A percentile compares a stretch with the other conserved stretches of the same genome.
These are phyloP conservation scores for Planococcus citri DNA, from an alignment of 1,140 invertebrate species.

Conservation along the genomic window DNA sequence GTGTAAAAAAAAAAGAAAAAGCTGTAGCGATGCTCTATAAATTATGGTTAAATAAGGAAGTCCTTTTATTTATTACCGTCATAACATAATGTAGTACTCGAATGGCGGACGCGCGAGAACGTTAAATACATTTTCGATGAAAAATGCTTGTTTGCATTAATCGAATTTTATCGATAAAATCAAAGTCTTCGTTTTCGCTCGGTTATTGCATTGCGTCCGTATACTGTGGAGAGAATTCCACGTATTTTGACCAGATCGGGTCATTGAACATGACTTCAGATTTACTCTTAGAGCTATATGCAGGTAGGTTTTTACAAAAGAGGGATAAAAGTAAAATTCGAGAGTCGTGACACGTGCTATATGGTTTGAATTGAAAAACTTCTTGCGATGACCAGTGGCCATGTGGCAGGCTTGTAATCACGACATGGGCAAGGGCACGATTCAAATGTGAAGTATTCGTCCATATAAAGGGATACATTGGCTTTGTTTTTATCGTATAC, in stretches of 20 bases:
- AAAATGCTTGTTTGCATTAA: not conserved
- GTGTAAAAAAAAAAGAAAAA: not conserved
- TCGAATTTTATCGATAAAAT: not conserved
- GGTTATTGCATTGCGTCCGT: too few species aligned
- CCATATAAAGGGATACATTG: too few species aligned
- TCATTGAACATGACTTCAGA: not conserved
- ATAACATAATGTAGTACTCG: not conserved
- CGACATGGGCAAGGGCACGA: not conserved
- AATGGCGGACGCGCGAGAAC: too few species aligned
- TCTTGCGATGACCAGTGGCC: not conserved
- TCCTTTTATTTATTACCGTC: not conserved
- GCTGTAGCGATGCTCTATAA: not conserved
- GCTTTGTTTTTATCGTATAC: too few species aligned
- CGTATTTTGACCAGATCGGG: not conserved
- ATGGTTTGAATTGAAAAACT: not conserved
- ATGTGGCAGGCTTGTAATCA: not conserved
- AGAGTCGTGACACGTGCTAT: not conserved
- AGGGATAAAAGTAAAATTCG: not conserved
- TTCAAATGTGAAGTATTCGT: too few species aligned
- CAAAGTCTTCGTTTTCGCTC: too few species aligned
- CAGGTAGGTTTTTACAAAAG: not conserved
- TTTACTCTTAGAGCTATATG: not conserved
- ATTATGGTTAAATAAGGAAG: constrained; percentile 3
- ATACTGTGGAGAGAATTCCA: too few species aligned
- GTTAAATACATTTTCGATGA: not conserved